Conservation (phyloP, 2,888 invertebrate species). For the Tinea semifulvella region DNA sequence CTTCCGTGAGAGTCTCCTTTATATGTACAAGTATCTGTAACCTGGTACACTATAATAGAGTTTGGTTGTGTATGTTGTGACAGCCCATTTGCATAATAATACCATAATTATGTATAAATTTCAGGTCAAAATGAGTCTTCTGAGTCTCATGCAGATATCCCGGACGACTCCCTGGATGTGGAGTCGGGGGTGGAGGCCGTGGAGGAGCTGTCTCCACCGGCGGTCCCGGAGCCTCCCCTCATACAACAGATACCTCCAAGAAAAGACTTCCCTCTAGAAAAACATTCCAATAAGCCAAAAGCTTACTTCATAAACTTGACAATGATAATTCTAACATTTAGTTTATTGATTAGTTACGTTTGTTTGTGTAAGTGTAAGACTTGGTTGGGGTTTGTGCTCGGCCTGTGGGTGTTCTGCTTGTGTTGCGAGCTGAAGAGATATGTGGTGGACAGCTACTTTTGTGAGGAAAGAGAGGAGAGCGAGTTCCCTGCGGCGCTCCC, state of each 20-base stretch:
- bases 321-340: slow-evolving; percentile 47
- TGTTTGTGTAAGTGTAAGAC: slow-evolving; percentile 46
- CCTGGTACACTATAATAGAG: too few relatives aligned
- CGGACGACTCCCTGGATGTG: slow-evolving; percentile 44
- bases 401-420: slow-evolving; percentile 49
- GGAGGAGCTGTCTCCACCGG: slow-evolving; percentile 47
- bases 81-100: too few relatives aligned
- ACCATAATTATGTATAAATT: not conserved
- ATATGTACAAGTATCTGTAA: too few relatives aligned
- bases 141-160: slow-evolving; percentile 34
- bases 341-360: slow-evolving; percentile 39
- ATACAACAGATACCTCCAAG: slow-evolving; percentile 30
- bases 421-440: slow-evolving; percentile 40
- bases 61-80: too few relatives aligned
- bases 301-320: slow-evolving; percentile 38
- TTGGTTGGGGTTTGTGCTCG: slow-evolving; percentile 57
- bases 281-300: slow-evolving; percentile 26
- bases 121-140: slow-evolving; percentile 30
- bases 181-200: slow-evolving; percentile 62
- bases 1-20: too few relatives aligned
- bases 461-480: slow-evolving; percentile 38
- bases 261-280: slow-evolving; percentile 25
- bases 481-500: slow-evolving; percentile 34
- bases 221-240: slow-evolving; percentile 18
- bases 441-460: slow-evolving; percentile 49